A percentile compares a stretch with the other conserved stretches of the same genome.
These are phyloP conservation scores for Cyphomyrmex costatus DNA, from an alignment of 1,140 invertebrate species.

Conservation along the genomic window DNA sequence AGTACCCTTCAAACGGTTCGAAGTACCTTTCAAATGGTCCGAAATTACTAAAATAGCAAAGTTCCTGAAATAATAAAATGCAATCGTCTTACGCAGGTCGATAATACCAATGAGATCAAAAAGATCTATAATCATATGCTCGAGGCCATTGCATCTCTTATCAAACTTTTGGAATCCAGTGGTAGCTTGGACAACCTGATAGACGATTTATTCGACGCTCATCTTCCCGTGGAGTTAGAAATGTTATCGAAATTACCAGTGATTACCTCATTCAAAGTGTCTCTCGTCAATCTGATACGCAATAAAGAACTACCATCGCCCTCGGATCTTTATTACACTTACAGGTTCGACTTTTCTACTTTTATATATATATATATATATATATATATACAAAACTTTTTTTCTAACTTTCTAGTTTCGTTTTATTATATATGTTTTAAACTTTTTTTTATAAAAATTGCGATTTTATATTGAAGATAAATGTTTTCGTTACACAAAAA, in stretches of 20 bases:
- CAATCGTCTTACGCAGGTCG: slow-evolving; percentile 80
- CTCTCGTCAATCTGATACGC: slow-evolving; percentile 88
- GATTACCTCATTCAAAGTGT: slow-evolving; percentile 86
- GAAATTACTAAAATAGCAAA: slow-evolving; percentile 16
- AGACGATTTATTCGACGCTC: slow-evolving; percentile 73
- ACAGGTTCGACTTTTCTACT: slow-evolving; percentile 82
- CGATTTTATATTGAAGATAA: background rate
- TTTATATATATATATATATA: too few relatives aligned
- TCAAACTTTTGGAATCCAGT: slow-evolving; percentile 78
- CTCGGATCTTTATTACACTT: slow-evolving; percentile 86
- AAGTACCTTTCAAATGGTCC: background rate
- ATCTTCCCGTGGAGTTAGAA: slow-evolving; percentile 82
- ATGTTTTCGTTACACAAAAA: background rate
- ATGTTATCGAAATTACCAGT: slow-evolving; percentile 85
- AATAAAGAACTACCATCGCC: slow-evolving; percentile 88
- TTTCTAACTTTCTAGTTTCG: background rate
- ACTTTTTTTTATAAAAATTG: background rate
- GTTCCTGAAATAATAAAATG: background rate
- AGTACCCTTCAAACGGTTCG: background rate
- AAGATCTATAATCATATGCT: slow-evolving; percentile 86
- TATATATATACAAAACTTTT: too few relatives aligned
- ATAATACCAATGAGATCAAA: slow-evolving; percentile 87
- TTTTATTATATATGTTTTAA: background rate
- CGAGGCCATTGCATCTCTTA: slow-evolving; percentile 85
- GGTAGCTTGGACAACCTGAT: slow-evolving; percentile 74